Evolutionary conservation across 2,113 vertebrate genomes (phyloP).

Genomic region (Pardalotus punctatus): DNA sequence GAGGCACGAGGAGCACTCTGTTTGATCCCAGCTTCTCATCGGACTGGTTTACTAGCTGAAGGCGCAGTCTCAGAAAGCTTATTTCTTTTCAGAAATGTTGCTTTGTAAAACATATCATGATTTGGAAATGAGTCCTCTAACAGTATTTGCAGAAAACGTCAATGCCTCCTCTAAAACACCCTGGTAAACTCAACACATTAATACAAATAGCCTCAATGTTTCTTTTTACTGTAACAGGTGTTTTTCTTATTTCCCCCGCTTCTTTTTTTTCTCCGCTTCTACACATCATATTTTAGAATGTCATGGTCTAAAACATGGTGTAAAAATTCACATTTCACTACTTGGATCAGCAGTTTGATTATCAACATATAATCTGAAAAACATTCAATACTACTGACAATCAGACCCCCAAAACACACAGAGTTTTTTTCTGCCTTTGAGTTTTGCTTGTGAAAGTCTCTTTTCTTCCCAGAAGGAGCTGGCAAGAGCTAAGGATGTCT

Average conservation of each 20-base stretch:
- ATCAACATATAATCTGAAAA: not conserved
- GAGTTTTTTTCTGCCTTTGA: not conserved
- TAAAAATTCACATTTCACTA: not conserved
- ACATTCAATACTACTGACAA: not conserved
- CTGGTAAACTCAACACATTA: not conserved
- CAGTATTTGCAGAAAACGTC: not conserved
- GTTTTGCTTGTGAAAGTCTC: not conserved
- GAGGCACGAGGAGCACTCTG: rapidly evolving
- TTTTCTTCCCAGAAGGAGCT: not conserved
- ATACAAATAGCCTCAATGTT: not conserved
- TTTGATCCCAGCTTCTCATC: not conserved
- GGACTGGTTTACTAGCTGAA: not conserved
- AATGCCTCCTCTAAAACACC: not conserved
- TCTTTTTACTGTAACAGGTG: not conserved
- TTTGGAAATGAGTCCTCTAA: not conserved
- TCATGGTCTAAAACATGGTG: not conserved
- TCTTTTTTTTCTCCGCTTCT: not conserved
- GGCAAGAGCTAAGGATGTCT: not conserved
- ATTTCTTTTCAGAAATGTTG: not conserved
- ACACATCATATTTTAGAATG: not conserved
- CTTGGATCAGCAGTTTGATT: not conserved
- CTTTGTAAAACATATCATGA: not conserved
- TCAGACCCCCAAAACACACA: not conserved
- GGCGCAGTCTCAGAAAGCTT: not conserved
- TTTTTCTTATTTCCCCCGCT: not conserved